phyloP scores from a whole-genome alignment of 2,888 invertebrate species.

The Noctua fimbriata region DNA sequence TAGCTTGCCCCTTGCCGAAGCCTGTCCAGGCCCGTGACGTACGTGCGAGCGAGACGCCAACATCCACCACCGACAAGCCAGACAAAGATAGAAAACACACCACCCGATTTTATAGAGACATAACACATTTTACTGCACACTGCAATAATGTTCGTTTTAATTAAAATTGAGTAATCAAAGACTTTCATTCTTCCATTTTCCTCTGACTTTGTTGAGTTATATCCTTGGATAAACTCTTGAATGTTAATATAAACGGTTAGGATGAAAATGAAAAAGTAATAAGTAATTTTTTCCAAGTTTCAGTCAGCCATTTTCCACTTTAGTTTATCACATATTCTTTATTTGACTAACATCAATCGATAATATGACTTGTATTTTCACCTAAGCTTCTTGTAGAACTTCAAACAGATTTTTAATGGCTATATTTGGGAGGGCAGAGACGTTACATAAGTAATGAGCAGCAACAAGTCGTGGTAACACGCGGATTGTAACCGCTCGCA shows the following conservation, averaged over 20 bases:
- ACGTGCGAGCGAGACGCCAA: constrained; percentile 65
- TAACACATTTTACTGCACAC: constrained; percentile 74
- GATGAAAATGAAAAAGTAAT: constrained; percentile 46
- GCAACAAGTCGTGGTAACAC: constrained; percentile 57
- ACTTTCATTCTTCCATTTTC: constrained; percentile 45
- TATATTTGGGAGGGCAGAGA: constrained; percentile 16
- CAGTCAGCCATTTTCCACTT: not conserved
- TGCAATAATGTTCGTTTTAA: constrained; percentile 70
- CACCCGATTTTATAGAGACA: constrained; percentile 73
- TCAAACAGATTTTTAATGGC: constrained; percentile 37
- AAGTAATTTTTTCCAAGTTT: constrained; percentile 11
- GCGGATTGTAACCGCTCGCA: constrained; percentile 13
- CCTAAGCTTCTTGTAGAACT: not conserved
- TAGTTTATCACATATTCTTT: not conserved
- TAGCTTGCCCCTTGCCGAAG: constrained; percentile 72
- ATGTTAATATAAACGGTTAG: constrained; percentile 43
- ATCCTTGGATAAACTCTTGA: constrained; percentile 20
- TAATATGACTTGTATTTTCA: not conserved
- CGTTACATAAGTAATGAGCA: constrained; percentile 52
- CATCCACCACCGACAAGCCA: constrained; percentile 43
- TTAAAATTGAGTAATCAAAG: constrained; percentile 70
- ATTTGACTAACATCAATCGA: not conserved
- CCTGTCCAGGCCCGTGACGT: constrained; percentile 70
- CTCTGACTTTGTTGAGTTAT: constrained; percentile 52
- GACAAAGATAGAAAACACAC: constrained; percentile 61